These are phyloP conservation scores for Ariolimax columbianus DNA, from an alignment of 2,888 invertebrate genomes.

Conservation along the genomic window DNA sequence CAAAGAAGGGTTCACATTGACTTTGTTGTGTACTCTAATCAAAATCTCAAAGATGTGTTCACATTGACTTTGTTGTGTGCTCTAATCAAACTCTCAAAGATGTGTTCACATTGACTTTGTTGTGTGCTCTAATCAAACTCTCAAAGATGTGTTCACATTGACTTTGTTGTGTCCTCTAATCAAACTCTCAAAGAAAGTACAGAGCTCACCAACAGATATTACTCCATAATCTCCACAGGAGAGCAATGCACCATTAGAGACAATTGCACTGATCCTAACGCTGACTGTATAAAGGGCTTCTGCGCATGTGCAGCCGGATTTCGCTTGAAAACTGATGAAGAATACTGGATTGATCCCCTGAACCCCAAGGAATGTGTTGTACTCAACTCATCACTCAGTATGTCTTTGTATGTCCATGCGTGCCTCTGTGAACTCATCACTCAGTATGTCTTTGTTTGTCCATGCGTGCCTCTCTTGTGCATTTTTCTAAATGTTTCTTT, in stretches of 20 bases:
- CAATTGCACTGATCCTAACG: constrained; percentile 52
- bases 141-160: too few relatives aligned
- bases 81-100: too few relatives aligned
- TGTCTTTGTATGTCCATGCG: not conserved
- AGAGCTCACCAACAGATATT: too few relatives aligned
- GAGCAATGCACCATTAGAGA: constrained; percentile 34
- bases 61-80: too few relatives aligned
- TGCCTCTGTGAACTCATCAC: not conserved
- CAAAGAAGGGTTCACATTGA: too few relatives aligned
- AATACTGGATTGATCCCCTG: constrained; percentile 49
- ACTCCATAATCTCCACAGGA: constrained; percentile 4
- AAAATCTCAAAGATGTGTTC: too few relatives aligned
- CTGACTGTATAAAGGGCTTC: constrained; percentile 35
- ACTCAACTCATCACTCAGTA: constrained; percentile 33
- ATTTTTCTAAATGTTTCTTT: too few relatives aligned
- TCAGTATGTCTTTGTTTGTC: constrained; percentile 1
- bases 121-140: too few relatives aligned
- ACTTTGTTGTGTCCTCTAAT: too few relatives aligned
- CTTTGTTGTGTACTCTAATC: too few relatives aligned
- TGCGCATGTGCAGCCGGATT: constrained; percentile 50
- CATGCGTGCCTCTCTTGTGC: not conserved
- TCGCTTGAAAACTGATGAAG: constrained; percentile 46
- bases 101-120: too few relatives aligned
- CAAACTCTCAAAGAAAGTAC: not conserved
- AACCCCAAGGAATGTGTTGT: constrained; percentile 47